Evolutionary conservation across 2,888 invertebrate genomes (phyloP).

Genomic region (Schizaphis graminum): DNA sequence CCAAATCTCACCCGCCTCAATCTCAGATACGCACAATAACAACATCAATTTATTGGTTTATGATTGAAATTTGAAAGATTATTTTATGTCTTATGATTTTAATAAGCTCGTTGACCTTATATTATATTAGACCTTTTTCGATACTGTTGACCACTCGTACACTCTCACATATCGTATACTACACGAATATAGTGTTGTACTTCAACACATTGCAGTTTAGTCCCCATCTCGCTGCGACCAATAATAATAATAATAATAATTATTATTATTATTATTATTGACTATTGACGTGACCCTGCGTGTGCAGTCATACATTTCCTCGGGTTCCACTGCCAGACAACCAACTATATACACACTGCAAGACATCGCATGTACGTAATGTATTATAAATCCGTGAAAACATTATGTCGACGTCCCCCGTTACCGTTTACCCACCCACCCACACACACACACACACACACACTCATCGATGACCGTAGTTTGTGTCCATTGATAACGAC

Average conservation of each 20-base stretch:
- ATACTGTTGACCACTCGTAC: not conserved
- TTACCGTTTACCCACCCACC: not conserved
- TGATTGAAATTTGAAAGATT: not conserved
- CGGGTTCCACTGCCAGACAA: not conserved
- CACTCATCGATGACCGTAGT: not conserved
- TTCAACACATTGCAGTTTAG: not conserved
- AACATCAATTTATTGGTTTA: not conserved
- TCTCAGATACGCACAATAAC: not conserved
- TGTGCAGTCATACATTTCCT: not conserved
- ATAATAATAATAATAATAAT: not conserved
- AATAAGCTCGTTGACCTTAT: not conserved
- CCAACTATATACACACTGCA: not conserved
- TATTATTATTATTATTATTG: not conserved
- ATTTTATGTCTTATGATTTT: not conserved
- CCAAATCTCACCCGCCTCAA: not conserved
- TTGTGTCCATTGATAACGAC: slow-evolving; percentile 28
- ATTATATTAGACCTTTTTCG: not conserved
- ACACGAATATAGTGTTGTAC: not conserved
- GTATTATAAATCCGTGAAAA: slow-evolving; percentile 2
- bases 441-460: not conserved
- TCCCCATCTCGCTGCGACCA: not conserved
- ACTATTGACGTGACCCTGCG: not conserved
- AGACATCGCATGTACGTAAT: not conserved
- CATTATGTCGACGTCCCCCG: not conserved
- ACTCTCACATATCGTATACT: not conserved